Evolutionary conservation across 1,140 invertebrate species (phyloP).

Genomic region (Apis mellifera): DNA sequence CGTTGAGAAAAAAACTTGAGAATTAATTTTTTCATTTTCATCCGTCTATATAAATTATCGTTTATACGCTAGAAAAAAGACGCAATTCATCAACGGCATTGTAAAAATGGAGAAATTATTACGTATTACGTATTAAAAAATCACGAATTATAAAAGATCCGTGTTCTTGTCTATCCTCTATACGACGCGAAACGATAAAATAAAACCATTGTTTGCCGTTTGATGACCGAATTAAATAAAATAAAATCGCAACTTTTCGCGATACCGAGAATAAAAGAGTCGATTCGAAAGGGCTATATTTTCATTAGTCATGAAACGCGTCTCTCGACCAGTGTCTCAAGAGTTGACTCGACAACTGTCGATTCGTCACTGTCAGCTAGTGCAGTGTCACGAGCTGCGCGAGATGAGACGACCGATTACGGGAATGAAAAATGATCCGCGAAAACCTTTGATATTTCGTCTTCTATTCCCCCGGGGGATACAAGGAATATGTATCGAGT

Average conservation of each 20-base stretch:
- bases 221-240: too few species aligned
- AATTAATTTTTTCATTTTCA: too few species aligned
- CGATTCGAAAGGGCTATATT: constrained; percentile 51
- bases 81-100: too few species aligned
- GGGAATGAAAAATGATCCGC: constrained; percentile 74
- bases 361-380: constrained; percentile 75
- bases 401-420: constrained; percentile 73
- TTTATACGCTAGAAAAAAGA: too few species aligned
- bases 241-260: constrained; percentile 21
- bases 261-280: constrained; percentile 1
- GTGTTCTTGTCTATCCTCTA: not conserved
- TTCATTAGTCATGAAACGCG: constrained; percentile 65
- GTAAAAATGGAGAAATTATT: not conserved
- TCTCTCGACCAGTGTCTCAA: constrained; percentile 67
- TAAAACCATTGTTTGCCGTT: too few species aligned
- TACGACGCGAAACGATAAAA: too few species aligned
- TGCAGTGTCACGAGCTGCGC: constrained; percentile 69
- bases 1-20: too few species aligned
- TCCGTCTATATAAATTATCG: too few species aligned
- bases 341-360: constrained; percentile 69
- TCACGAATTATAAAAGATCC: too few species aligned
- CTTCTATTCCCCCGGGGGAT: constrained; percentile 44
- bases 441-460: constrained; percentile 68
- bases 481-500: not conserved
- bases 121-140: too few species aligned